Evolutionary conservation across 2,797 vertebrate species (phyloP), one percentile per base, ranked within the genome.

Genomic region (Fistularia tabacaria): DNA sequence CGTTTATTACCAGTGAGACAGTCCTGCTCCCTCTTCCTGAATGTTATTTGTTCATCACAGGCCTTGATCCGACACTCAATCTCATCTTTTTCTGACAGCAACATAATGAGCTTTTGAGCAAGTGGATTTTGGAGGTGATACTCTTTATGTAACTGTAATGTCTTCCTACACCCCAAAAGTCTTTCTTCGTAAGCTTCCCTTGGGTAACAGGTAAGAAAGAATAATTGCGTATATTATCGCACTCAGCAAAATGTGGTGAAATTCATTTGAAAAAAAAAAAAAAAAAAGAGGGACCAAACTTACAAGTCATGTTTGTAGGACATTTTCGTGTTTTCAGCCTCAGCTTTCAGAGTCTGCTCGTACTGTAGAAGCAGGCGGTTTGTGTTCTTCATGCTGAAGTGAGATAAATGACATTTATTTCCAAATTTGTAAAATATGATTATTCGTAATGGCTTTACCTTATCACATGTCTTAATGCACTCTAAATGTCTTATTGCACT

Each of bases 121-220:
- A 82, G 51, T 12, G 85, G 75, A 65, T 73, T 82, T 71, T 84
- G 67, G 48, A 50, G 81, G 73, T 86, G 90, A 57, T 72, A 71
- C 12, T 88, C 86, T 79, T 86, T 82, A 40, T 87, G 75, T 0
- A 79, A 69, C 54, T 87, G 79, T 44, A 87, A 88, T 44, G 59
- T 76, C 47, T 79, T 75, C 68, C 49, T 77, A 62, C 84, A 91
- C 57, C 63, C 85, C 49, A 80, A 74, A 38, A 88, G 83, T 64
- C 81, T 88, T 45, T 90, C 87, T 40, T 87, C 76, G 1, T 82
- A 90, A 51, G 80, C 71, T 41, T 84, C 78, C 82, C 91, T 88
- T 68, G 76, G 54, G 69, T 71, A 25, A 14, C 41, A 49, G 8
- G 58, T 8, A 12, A 13, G 36, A 60, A 7, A 63, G 39, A 48